phyloP scores from a whole-genome alignment of 1,140 invertebrate species.

The Papilio aristodemus region DNA sequence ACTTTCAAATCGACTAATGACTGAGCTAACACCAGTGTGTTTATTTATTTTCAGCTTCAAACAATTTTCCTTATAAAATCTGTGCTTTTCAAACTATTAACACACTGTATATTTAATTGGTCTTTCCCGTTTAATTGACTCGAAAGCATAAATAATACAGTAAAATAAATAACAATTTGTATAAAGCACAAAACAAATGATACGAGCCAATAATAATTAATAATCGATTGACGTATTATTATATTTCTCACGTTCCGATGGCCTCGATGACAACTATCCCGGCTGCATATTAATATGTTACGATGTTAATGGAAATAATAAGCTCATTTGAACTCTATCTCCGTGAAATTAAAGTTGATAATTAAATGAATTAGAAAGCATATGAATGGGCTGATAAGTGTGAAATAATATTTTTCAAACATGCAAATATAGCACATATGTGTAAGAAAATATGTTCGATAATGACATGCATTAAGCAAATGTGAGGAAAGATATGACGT shows the following conservation, averaged over 20 bases:
- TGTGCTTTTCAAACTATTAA: background rate
- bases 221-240: constrained; percentile 31
- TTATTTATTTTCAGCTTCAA: too few relatives aligned
- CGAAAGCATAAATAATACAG: background rate
- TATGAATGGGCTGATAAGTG: constrained; percentile 19
- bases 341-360: background rate
- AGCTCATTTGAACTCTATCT: constrained; percentile 15
- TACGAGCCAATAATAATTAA: constrained; percentile 27
- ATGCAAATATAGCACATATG: constrained; percentile 15
- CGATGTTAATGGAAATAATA: constrained; percentile 14
- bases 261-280: constrained; percentile 37
- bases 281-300: constrained; percentile 29
- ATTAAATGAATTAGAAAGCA: background rate
- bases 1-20: too few relatives aligned
- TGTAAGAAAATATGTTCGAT: background rate
- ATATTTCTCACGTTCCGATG: constrained; percentile 39
- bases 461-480: background rate
- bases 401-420: background rate
- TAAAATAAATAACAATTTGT: constrained; percentile 10
- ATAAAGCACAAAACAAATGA: constrained; percentile 22
- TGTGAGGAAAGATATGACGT: constrained; percentile 6
- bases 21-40: too few relatives aligned
- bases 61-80: background rate
- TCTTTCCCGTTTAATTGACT: background rate
- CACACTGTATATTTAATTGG: background rate